Evolutionary conservation across 1,140 invertebrate species (phyloP), one percentile per base, ranked within the genome.

Genomic region (Hirudo medicinalis): DNA sequence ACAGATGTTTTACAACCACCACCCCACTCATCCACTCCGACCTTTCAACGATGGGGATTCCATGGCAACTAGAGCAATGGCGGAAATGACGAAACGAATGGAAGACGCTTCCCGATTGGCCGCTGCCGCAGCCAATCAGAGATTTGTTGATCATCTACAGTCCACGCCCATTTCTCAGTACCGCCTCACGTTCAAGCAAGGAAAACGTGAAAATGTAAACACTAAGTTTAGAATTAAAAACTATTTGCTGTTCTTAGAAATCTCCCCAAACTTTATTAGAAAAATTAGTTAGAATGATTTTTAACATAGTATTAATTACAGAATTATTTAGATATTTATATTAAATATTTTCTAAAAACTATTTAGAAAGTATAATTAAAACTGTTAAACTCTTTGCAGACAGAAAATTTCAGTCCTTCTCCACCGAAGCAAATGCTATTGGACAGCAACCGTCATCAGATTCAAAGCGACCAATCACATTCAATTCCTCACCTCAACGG

Each of bases 51-150:
- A 63, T 63, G 22, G 22, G 0, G 57, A 25, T 20, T 63, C 57
- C 13, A 25, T 63, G 57, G 57, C 57, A 63, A 63, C 57, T 15
- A 63, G 57, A 32, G 57, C 57, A 63, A 63, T 63, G 57, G 57
- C 57, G 22, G 57, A 63, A 63, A 63, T 63, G 57, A 63, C 57
- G 57, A 63, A 63, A 63, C 22, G 57, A 63, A 63, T 63, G 57
- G 57, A 63, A 63, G 57, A 63, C 29, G 57, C 57, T n/a, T 63
- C 57, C 11, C 57, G 57, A 63, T 63, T 63, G 57, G 57, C 29
- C 57, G 29, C 22, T 4, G 57, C 57, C 3, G 57, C 29, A 32
- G 29, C 57, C 6, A 63, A 63, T 63, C 22, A 63, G 57, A 63
- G 29, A 63, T 25, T 63, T 25, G 57, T 32, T 63, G 57, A 63